These are phyloP conservation scores for Aquatica leii DNA, from an alignment of 2,888 invertebrate species.

Conservation along the genomic window DNA sequence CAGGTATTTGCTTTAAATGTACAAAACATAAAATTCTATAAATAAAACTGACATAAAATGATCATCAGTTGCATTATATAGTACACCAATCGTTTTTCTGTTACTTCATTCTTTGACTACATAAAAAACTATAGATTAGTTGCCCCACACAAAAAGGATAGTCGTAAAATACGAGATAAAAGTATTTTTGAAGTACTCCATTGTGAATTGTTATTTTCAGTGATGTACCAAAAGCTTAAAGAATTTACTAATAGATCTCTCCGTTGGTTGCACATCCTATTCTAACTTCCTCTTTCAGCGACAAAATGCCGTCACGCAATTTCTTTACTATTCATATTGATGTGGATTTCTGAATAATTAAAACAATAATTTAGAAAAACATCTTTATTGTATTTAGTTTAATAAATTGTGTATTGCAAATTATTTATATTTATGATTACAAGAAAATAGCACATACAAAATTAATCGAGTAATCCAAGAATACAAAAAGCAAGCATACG, in stretches of 20 bases:
- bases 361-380: too few relatives aligned
- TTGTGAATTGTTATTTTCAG: slow-evolving; percentile 5
- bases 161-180: neutral
- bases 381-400: too few relatives aligned
- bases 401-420: too few relatives aligned
- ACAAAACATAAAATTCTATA: slow-evolving; percentile 10
- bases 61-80: neutral
- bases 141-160: neutral
- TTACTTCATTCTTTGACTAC: neutral
- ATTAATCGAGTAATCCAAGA: too few relatives aligned
- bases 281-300: too few relatives aligned
- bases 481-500: too few relatives aligned
- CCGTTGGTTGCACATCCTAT: neutral
- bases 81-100: neutral
- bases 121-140: neutral
- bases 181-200: neutral
- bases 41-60: slow-evolving; percentile 1
- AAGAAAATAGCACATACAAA: too few relatives aligned
- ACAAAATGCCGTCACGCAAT: too few relatives aligned
- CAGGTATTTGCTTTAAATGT: slow-evolving; percentile 10
- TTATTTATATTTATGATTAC: too few relatives aligned
- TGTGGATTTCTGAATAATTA: too few relatives aligned
- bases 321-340: too few relatives aligned
- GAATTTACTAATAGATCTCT: neutral
- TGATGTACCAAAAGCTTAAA: neutral